Base-by-base conservation (phyloP, 2,888 invertebrate genomes). In the Drosophila nr. medialis region DNA sequence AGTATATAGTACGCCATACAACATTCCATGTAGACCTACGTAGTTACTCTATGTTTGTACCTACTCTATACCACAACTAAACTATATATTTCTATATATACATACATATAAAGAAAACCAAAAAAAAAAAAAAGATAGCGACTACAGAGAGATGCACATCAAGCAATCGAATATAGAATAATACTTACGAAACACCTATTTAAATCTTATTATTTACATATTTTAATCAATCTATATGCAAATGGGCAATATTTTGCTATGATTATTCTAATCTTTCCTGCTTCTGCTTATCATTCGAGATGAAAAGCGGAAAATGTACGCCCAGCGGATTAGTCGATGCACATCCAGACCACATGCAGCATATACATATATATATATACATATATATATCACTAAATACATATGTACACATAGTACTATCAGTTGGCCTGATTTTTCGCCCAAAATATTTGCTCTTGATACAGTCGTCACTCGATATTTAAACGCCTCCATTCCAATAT, bases 151-250 rank as follows among this genome's bases (percentile, higher is more conserved):
- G 30, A 50, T 50, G 69, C 77, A 66, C 70, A 62, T 49, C 45
- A 58, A 66, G 45, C 51, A 70, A 62, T 79, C 80, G 66, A 77
- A 80, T 67, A 80, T 71, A 71, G 7, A 55, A 48, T 40, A 34
- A 61, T 63, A 53, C 7, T 60, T 21, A 45, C 27, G 13, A 49
- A 58, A 18, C 7, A 29, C 6, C 32, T 40, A n/a, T 51, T 30
- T 40, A 2, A 53, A 48, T 55, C 49, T 45, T 13, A 45, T 38
- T 49, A 49, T 34, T 62, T 36, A 62, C 53, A 59, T 40, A 54
- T 32, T 54, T 18, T 2, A 50, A 34, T 54, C 27, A 49, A 42
- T 45, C 13, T n/a, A 13, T 32, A 13, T 34, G 13, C 18, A 51
- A 34, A 27, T 38, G 11, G 18, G 18, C 27, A 27, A 24, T 13